Evolutionary conservation across 2,113 vertebrate species (phyloP).

Genomic region (Poeciliopsis retropinna): DNA sequence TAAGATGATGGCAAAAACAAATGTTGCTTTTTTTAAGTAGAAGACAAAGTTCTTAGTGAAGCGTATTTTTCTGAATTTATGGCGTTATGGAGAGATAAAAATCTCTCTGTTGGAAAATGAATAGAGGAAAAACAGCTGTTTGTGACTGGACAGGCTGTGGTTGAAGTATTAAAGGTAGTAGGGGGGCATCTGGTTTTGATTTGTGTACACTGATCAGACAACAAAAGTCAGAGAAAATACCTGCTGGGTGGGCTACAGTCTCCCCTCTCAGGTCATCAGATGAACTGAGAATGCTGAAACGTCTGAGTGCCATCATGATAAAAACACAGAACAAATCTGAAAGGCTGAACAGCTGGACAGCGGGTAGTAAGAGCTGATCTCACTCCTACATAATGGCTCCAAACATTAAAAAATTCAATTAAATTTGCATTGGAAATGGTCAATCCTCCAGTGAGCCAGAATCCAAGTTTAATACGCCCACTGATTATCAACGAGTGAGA

Average conservation of each 20-base stretch:
- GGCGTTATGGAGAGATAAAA: no score
- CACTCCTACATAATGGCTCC: constrained; percentile 7
- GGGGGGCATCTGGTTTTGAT: constrained; percentile 56
- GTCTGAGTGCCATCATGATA: constrained; percentile 11
- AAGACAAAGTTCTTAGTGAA: no score
- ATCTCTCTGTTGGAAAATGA: constrained; percentile 9
- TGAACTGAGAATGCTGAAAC: constrained; percentile 20
- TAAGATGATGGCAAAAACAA: no score
- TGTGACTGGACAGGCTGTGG: constrained; percentile 22
- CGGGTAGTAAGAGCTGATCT: constrained; percentile 11
- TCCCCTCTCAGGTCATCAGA: constrained; percentile 27
- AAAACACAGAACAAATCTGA: constrained; percentile 10
- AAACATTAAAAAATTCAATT: constrained; percentile 11
- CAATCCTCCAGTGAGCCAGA: not conserved
- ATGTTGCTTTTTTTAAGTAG: no score
- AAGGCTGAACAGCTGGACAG: constrained; percentile 13
- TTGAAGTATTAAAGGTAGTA: not conserved
- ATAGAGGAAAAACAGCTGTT: constrained; percentile 58
- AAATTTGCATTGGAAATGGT: not conserved
- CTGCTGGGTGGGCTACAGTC: constrained; percentile 17
- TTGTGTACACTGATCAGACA: constrained; percentile 53
- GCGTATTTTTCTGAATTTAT: no score
- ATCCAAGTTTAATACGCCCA: not conserved
- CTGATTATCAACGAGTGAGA: not conserved
- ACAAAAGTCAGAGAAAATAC: constrained; percentile 38